Percentiles rank a stretch among this genome's conserved stretches.
Evolutionary conservation across 2,797 vertebrate species (phyloP).

Genomic region (Amazona ochrocephala): DNA sequence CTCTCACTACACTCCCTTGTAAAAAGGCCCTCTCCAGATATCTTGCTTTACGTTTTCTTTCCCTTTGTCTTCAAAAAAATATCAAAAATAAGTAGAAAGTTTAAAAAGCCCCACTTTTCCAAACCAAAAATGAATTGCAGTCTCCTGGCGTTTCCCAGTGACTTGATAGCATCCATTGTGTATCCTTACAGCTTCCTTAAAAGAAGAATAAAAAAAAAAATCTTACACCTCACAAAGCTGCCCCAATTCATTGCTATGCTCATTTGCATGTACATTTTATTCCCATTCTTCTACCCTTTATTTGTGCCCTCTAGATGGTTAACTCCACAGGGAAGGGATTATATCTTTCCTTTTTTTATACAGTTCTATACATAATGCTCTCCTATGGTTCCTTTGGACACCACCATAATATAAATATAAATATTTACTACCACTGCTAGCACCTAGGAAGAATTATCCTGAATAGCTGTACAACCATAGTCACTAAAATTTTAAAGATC

Average conservation of each 20-base stretch:
- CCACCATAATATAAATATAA: constrained; percentile 21
- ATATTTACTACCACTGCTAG: constrained; percentile 39
- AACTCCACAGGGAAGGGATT: constrained; percentile 47
- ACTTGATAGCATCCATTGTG: background rate
- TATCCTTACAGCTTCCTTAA: background rate
- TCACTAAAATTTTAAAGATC: constrained; percentile 15
- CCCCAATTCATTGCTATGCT: background rate
- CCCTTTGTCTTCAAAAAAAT: background rate
- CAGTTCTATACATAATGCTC: background rate
- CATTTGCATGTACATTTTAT: constrained; percentile 44
- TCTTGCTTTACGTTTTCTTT: background rate
- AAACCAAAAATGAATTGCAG: background rate
- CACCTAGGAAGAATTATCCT: background rate
- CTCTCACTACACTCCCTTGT: background rate
- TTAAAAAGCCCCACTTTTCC: background rate
- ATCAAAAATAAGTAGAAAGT: background rate
- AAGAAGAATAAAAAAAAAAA: background rate
- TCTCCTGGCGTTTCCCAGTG: background rate
- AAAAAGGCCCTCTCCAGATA: background rate
- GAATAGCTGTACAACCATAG: background rate
- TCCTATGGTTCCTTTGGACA: constrained; percentile 31
- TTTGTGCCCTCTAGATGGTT: constrained; percentile 39
- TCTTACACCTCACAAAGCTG: background rate
- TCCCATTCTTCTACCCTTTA: constrained; percentile 7
- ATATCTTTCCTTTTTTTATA: constrained; percentile 37